Evolutionary conservation across 2,113 vertebrate species (phyloP), one percentile per base, ranked within the genome.

Genomic region (Vireo altiloquus): DNA sequence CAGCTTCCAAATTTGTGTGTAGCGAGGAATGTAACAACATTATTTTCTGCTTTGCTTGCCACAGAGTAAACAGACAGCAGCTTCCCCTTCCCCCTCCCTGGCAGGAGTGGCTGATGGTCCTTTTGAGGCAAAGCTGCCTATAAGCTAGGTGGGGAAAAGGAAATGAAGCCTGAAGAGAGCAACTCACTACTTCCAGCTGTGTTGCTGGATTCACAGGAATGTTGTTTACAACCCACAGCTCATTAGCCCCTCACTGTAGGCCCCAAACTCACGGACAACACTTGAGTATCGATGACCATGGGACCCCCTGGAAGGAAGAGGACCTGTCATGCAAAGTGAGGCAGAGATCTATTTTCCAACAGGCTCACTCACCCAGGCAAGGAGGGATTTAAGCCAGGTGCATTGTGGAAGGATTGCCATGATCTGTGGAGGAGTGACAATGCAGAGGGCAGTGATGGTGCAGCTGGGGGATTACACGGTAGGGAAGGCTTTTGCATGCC

Each of bases 21-120:
- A 92, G 91, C 4, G 44, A 88, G 33, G 65, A 96, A 95, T 95
- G 90, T 89, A 95, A 92, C 49, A 92, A 76, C 80, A 93, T 84
- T 7, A 93, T 95, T 95, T 97, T 97, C 91, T 97, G 90, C 88
- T 97, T 97, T 94, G 83, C 80, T 96, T 94, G 89, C 84, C 92
- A 87, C 85, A 88, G 70, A 94, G 59, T 86, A 93, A 97, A 96
- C 74, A 94, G 64, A 57, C 42, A 91, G 71, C 70, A 52, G 54
- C 30, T 23, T 31, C n/a, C 52, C n/a, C 30, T 23, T 31, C n/a
- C 52, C n/a, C 57, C 44, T 87, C 69, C 28, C 42, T 54, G 49
- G 63, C 59, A 87, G 46, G 37, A 78, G 57, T 7, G 15, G 50
- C 28, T 76, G 53, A 91, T 77, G 68, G 50, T 20, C 59, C 42